These are phyloP conservation scores for Eucera pruinosa DNA, from an alignment of 2,888 invertebrate species.

Conservation along the genomic window DNA sequence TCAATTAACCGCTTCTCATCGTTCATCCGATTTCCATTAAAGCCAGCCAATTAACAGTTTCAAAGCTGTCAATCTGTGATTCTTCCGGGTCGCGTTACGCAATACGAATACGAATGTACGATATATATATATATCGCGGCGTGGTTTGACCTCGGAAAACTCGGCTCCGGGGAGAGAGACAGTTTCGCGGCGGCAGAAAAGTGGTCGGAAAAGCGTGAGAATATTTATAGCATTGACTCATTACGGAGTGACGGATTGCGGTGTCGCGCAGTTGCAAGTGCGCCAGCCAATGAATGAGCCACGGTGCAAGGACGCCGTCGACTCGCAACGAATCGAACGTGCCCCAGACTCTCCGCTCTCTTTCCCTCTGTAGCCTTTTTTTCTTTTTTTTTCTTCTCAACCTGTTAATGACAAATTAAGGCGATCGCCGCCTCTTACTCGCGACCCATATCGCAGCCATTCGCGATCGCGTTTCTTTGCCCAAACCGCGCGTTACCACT, in stretches of 20 bases:
- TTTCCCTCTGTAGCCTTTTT: constrained; percentile 50
- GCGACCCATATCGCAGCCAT: constrained; percentile 70
- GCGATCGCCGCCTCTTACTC: constrained; percentile 72
- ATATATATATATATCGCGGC: constrained; percentile 1
- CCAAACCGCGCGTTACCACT: constrained; percentile 28
- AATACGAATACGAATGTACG: constrained; percentile 1
- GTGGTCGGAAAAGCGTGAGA: constrained; percentile 65
- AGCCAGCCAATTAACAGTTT: not conserved
- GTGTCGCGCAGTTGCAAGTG: constrained; percentile 63
- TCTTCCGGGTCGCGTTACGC: constrained; percentile 46
- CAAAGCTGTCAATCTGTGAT: not conserved
- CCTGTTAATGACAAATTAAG: constrained; percentile 69
- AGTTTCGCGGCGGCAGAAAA: constrained; percentile 47
- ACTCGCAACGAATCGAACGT: constrained; percentile 68
- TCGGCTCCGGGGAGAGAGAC: constrained; percentile 30
- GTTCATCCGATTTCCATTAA: not conserved
- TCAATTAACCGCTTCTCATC: not conserved
- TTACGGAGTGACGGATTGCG: constrained; percentile 59
- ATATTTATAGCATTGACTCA: constrained; percentile 71
- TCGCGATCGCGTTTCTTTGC: constrained; percentile 25
- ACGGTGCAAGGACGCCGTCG: constrained; percentile 68
- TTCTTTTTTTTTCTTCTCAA: constrained; percentile 1
- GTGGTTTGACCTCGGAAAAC: constrained; percentile 44
- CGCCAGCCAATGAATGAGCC: constrained; percentile 72
- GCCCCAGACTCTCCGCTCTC: constrained; percentile 69